Percentiles rank a stretch among this genome's conserved stretches.
Evolutionary conservation across 2,888 invertebrate genomes (phyloP).

Genomic region (Athrips mouffetella): DNA sequence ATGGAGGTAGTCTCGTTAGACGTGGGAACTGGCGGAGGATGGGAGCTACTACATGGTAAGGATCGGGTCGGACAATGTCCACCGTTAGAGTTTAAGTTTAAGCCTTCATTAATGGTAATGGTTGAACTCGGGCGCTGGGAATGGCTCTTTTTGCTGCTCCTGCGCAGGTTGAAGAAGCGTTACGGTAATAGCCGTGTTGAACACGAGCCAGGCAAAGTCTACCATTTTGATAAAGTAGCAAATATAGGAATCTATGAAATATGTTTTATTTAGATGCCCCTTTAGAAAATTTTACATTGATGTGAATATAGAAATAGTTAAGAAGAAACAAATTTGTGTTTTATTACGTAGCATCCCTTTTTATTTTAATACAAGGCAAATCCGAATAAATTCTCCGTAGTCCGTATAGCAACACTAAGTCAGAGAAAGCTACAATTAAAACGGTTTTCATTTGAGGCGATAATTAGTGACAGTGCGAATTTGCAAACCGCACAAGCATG

Average conservation of each 20-base stretch:
- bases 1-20: conserved; percentile 74
- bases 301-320: neutral
- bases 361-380: too few relatives aligned
- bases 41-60: conserved; percentile 57
- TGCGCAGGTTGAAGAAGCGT: conserved; percentile 39
- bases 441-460: conserved; percentile 56
- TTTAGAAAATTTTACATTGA: neutral
- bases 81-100: conserved; percentile 66
- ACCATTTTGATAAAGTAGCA: conserved; percentile 27
- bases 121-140: conserved; percentile 59
- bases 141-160: conserved; percentile 59
- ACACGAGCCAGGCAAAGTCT: conserved; percentile 33
- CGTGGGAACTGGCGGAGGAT: conserved; percentile 61
- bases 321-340: too few relatives aligned
- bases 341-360: too few relatives aligned
- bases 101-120: conserved; percentile 71
- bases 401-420: neutral
- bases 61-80: conserved; percentile 63
- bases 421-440: conserved; percentile 69
- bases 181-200: conserved; percentile 54
- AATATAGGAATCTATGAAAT: conserved; percentile 21
- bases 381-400: too few relatives aligned
- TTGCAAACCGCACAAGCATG: conserved; percentile 42
- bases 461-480: conserved; percentile 66
- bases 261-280: conserved; percentile 5